Conservation (phyloP, 2,888 invertebrate genomes). For the Graphium colonna region DNA sequence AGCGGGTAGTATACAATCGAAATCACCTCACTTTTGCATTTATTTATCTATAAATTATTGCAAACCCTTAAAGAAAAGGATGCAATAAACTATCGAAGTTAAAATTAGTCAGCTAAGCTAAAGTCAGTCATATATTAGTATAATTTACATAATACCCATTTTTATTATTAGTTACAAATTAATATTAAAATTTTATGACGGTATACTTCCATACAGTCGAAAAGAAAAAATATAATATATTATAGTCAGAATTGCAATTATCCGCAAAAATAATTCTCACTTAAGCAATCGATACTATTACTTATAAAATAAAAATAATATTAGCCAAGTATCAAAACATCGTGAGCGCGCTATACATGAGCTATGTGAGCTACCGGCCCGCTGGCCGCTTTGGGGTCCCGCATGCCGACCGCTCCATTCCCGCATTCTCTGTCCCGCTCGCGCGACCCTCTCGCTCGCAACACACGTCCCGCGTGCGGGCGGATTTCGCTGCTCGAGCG, state of each 20-base stretch:
- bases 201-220: neutral
- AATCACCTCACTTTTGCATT: too few relatives aligned
- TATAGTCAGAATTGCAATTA: neutral
- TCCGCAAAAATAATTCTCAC: neutral
- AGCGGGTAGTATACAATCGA: too few relatives aligned
- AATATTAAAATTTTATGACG: neutral
- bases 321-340: slow-evolving; percentile 48
- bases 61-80: too few relatives aligned
- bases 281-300: too few relatives aligned
- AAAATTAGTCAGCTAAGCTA: too few relatives aligned
- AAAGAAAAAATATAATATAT: neutral
- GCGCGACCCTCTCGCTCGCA: slow-evolving; percentile 35
- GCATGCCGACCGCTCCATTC: slow-evolving; percentile 32
- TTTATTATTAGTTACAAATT: neutral
- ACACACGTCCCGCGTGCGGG: slow-evolving; percentile 35
- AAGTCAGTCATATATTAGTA: too few relatives aligned
- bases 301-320: too few relatives aligned
- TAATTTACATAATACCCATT: neutral
- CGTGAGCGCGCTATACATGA: slow-evolving; percentile 37
- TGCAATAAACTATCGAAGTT: too few relatives aligned
- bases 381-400: slow-evolving; percentile 37
- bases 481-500: too few relatives aligned
- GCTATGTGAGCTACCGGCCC: slow-evolving; percentile 48
- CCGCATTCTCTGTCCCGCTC: slow-evolving; percentile 33
- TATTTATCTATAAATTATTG: too few relatives aligned